Evolutionary conservation across 1,140 invertebrate species (phyloP), one percentile per base, ranked within the genome.

Genomic region (Sminthurides bifidus): DNA sequence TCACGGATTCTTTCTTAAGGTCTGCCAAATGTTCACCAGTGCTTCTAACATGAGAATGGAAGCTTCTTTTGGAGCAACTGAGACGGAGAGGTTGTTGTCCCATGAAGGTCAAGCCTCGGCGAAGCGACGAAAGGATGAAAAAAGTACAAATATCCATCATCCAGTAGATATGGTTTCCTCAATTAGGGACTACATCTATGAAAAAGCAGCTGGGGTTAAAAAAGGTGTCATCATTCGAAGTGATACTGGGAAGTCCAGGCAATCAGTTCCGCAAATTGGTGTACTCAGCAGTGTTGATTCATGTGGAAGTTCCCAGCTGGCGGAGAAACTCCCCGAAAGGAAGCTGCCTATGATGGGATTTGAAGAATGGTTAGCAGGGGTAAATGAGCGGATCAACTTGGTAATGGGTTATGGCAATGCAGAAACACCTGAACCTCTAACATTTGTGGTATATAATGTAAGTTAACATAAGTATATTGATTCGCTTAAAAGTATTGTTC

Each of bases 341-440:
- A 31, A 23, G 21, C 29, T 21, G 26, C 24, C 31, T 27, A 15
- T 12, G 37, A 19, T 48, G 29, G 46, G 15, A n/a, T 86, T 85
- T 68, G 69, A 79, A 2, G 73, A 79, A 52, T 86, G 84, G 84
- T 71, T 86, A 3, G 76, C 77, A 1, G 82, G 79, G 55, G 81
- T 85, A 23, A 85, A 83, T 15, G 84, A 87, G 68, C 72, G 80
- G 51, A 83, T 87, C 49, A 86, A 87, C 70, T 78, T 82, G 67
- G 79, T 81, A 3, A 85, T 87, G 82, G 81, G 85, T 70, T 85
- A 80, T 69, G 79, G 83, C 62, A 82, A 83, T 66, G 73, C 76
- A 68, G 83, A 82, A 54, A 78, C 77, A 69, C 80, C 84, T 6
- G 80, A 83, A 27, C 79, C 82, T 0, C 67, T 85, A 26, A 76